Evolutionary conservation across 2,888 invertebrate genomes (phyloP), one percentile per base, ranked within the genome.

Genomic region (Atrina japonica): DNA sequence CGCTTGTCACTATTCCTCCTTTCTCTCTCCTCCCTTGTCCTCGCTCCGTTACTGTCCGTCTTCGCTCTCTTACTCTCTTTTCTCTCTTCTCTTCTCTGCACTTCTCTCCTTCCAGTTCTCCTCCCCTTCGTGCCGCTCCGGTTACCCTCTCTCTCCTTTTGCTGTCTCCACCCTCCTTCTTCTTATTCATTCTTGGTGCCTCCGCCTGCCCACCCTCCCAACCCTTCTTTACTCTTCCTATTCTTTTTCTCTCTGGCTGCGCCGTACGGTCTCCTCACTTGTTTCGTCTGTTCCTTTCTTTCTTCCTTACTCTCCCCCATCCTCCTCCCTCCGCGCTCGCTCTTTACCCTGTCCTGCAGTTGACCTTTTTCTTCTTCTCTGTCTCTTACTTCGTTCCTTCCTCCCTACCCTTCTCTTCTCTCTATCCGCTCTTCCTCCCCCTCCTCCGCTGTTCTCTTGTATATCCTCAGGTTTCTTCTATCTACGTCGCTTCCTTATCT

Each of bases 241-340:
- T 56, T 47, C 40, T 18, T 35, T 27, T 63, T 35, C 45, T 53
- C 43, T n/a, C n/a, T n/a, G n/a, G n/a, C n/a, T n/a, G n/a, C n/a
- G n/a, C n/a, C n/a, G n/a, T n/a, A n/a, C n/a, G n/a, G n/a, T n/a
- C n/a, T n/a, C n/a, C n/a, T n/a, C n/a, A n/a, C n/a, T n/a, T n/a
- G n/a, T n/a, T n/a, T n/a, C n/a, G n/a, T n/a, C n/a, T n/a, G n/a
- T n/a, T n/a, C n/a, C n/a, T n/a, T n/a, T n/a, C n/a, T 23, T n/a
- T n/a, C n/a, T n/a, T n/a, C n/a, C n/a, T n/a, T n/a, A n/a, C n/a
- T n/a, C n/a, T n/a, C n/a, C n/a, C n/a, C n/a, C n/a, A n/a, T n/a
- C n/a, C n/a, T n/a, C n/a, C 43, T 64, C 64, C 21, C 53, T 53
- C 53, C 53, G 41, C 40, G 11, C 23, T 41, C 25, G 35, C 21